Evolutionary conservation across 1,140 invertebrate genomes (phyloP), one percentile per base, ranked within the genome.

Genomic region (Brachystomella parvula): DNA sequence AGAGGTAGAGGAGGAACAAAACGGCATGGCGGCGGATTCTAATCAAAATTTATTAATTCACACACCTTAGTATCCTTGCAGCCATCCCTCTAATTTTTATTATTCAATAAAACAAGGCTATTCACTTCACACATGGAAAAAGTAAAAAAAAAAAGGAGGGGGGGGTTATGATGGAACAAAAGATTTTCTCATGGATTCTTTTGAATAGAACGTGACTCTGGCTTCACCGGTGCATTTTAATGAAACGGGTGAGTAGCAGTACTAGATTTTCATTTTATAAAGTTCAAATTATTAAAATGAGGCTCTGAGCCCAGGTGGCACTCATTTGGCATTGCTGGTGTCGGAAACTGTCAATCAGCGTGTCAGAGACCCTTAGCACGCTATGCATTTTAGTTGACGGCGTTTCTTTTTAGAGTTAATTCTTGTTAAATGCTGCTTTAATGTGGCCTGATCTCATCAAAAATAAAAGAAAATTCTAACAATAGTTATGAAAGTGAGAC

Each of bases 321-420:
- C n/a, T n/a, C n/a, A n/a, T n/a, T n/a, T n/a, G n/a, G n/a, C n/a
- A n/a, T n/a, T 44, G 39, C 9, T n/a, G n/a, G 9, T 53, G 49
- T 53, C 49, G 49, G 49, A 53, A 53, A 24, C 49, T 53, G 49
- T 53, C 49, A 53, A 24, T 53, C 49, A 53, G 9, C 24, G 24
- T n/a, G n/a, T n/a, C n/a, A n/a, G n/a, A n/a, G n/a, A n/a, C n/a
- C n/a, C n/a, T n/a, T n/a, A n/a, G n/a, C n/a, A n/a, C n/a, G n/a
- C n/a, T n/a, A n/a, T n/a, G n/a, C n/a, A n/a, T n/a, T n/a, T n/a
- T n/a, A n/a, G n/a, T n/a, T n/a, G n/a, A n/a, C n/a, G n/a, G n/a
- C n/a, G n/a, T n/a, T n/a, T n/a, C n/a, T n/a, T n/a, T n/a, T n/a
- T n/a, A n/a, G n/a, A n/a, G n/a, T n/a, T n/a, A n/a, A n/a, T n/a